A percentile compares a stretch with the other conserved stretches of the same genome.
These are phyloP conservation scores for Plebejus argus DNA, from an alignment of 2,888 invertebrate genomes.

Conservation along the genomic window DNA sequence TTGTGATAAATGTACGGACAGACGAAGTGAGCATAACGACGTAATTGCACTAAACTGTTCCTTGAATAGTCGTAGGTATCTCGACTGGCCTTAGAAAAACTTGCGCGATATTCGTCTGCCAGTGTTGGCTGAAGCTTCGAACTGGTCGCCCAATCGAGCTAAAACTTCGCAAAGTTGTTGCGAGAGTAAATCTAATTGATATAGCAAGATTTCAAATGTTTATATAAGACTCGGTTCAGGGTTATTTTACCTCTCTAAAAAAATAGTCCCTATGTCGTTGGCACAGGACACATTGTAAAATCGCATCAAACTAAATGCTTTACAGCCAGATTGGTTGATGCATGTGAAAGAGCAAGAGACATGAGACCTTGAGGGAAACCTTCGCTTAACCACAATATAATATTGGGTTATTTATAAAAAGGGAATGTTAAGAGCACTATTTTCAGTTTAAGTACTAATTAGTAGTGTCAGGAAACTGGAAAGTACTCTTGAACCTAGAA, in stretches of 20 bases:
- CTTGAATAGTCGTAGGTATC: constrained; percentile 65
- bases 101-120: background rate
- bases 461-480: background rate
- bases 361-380: no score
- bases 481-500: no score
- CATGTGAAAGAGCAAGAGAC: background rate
- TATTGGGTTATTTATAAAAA: background rate
- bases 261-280: no score
- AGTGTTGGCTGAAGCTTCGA: background rate
- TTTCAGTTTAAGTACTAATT: background rate
- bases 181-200: background rate
- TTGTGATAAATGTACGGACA: constrained; percentile 69
- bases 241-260: no score
- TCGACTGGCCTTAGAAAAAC: constrained; percentile 33
- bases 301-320: background rate
- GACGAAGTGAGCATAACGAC: constrained; percentile 77
- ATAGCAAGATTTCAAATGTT: background rate
- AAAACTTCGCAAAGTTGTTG: background rate
- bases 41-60: constrained; percentile 77
- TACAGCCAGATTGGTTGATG: background rate
- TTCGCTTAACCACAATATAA: background rate
- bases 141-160: constrained; percentile 2
- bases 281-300: background rate
- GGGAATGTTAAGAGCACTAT: background rate
- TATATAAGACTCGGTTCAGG: background rate